phyloP scores from a whole-genome alignment of 2,113 vertebrate species.

The zebrafish (Danio rerio) region DNA sequence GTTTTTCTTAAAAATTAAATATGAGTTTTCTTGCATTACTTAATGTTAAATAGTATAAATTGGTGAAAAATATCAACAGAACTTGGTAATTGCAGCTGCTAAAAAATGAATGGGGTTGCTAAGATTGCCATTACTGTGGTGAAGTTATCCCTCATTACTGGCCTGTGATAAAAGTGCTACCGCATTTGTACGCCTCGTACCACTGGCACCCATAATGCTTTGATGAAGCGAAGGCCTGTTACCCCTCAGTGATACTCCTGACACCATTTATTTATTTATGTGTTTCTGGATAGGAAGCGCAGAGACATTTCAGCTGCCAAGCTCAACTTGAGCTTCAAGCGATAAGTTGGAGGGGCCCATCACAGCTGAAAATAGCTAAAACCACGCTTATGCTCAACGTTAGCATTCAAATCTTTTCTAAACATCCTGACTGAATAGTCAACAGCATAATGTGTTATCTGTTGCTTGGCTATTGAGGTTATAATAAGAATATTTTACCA shows the following conservation, averaged over 20 bases:
- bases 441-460: conserved; percentile 48
- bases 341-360: conserved; percentile 24
- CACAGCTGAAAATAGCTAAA: conserved; percentile 43
- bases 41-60: neutral
- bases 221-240: conserved; percentile 67
- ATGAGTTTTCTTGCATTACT: conserved; percentile 9
- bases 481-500: conserved; percentile 52
- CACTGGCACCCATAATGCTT: conserved; percentile 60
- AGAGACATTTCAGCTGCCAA: conserved; percentile 26
- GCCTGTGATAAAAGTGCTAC: conserved; percentile 68
- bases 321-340: neutral
- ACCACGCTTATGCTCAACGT: conserved; percentile 2
- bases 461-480: conserved; percentile 48
- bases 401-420: conserved; percentile 46
- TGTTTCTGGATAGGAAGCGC: neutral
- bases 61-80: conserved; percentile 72
- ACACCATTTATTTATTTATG: neutral
- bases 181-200: conserved; percentile 53
- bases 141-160: conserved; percentile 73
- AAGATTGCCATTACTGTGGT: conserved; percentile 53
- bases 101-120: conserved; percentile 71
- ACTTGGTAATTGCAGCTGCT: conserved; percentile 74
- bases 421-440: conserved; percentile 47
- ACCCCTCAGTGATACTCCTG: conserved; percentile 38
- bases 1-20: neutral